phyloP scores from a whole-genome alignment of 2,888 invertebrate species.

The Tuta absoluta region DNA sequence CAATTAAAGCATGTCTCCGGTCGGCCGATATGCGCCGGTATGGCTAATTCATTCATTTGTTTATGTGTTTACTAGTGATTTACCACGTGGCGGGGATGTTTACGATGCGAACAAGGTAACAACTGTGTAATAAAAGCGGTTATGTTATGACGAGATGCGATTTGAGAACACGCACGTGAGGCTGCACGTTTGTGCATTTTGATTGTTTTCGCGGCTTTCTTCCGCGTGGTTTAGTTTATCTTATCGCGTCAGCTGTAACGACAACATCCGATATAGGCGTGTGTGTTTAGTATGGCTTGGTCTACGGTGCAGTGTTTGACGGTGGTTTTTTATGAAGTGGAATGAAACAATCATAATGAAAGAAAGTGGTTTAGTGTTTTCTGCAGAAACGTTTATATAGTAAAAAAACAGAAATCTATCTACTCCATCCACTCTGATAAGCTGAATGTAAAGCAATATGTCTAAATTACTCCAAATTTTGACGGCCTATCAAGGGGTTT shows the following conservation, averaged over 20 bases:
- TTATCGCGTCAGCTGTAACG: background rate
- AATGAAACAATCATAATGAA: background rate
- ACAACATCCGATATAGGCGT: background rate
- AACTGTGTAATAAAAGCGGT: conserved; percentile 64
- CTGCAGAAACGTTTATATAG: too few relatives aligned
- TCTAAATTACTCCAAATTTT: background rate
- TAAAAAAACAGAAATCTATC: too few relatives aligned
- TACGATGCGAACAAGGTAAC: conserved; percentile 55
- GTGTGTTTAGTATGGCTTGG: background rate
- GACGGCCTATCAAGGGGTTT: background rate
- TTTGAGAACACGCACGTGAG: conserved; percentile 32
- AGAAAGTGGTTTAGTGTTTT: too few relatives aligned
- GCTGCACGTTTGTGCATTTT: conserved; percentile 26
- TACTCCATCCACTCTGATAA: too few relatives aligned
- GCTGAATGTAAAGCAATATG: too few relatives aligned
- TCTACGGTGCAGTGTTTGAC: background rate
- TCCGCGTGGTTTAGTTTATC: background rate
- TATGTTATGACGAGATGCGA: conserved; percentile 47
- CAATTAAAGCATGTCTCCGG: conserved; percentile 75
- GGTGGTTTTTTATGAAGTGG: background rate
- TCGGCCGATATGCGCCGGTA: conserved; percentile 39
- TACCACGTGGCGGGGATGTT: conserved; percentile 77
- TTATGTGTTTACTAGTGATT: conserved; percentile 74
- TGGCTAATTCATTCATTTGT: conserved; percentile 76
- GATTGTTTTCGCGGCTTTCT: background rate